Percentiles rank a stretch among this genome's conserved stretches.
These are phyloP conservation scores for Bugula neritina DNA, from an alignment of 2,888 invertebrate genomes.

Conservation along the genomic window DNA sequence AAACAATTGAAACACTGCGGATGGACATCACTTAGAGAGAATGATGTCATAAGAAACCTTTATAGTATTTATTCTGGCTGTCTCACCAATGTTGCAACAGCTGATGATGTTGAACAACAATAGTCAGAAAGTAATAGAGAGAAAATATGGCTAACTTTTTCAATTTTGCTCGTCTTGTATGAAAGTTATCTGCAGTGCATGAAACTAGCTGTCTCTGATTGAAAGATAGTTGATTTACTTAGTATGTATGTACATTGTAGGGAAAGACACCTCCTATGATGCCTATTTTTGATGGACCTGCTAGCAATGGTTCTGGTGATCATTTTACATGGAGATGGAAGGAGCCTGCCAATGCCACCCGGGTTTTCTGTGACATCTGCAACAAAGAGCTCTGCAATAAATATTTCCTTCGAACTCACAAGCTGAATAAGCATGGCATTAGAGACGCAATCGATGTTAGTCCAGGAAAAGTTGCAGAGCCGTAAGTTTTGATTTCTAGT, in stretches of 20 bases:
- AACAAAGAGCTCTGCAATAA: slow-evolving; percentile 54
- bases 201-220: no score
- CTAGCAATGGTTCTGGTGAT: not conserved
- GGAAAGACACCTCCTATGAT: not conserved
- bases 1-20: no score
- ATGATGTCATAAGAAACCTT: not conserved
- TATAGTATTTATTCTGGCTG: not conserved
- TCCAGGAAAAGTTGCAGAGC: not conserved
- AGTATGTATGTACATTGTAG: no score
- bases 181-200: no score
- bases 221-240: no score
- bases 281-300: not conserved
- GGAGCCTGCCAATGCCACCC: slow-evolving; percentile 45
- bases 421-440: slow-evolving; percentile 52
- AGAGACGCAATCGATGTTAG: not conserved
- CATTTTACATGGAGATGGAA: slow-evolving; percentile 41
- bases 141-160: not conserved
- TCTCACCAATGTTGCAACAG: not conserved
- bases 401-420: slow-evolving; percentile 53
- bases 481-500: not conserved
- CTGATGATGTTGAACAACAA: not conserved
- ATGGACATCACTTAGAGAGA: no score
- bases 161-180: no score
- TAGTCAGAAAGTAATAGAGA: not conserved
- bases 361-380: slow-evolving; percentile 51